phyloP scores from a whole-genome alignment of 2,797 vertebrate species.

The Pygocentrus nattereri region DNA sequence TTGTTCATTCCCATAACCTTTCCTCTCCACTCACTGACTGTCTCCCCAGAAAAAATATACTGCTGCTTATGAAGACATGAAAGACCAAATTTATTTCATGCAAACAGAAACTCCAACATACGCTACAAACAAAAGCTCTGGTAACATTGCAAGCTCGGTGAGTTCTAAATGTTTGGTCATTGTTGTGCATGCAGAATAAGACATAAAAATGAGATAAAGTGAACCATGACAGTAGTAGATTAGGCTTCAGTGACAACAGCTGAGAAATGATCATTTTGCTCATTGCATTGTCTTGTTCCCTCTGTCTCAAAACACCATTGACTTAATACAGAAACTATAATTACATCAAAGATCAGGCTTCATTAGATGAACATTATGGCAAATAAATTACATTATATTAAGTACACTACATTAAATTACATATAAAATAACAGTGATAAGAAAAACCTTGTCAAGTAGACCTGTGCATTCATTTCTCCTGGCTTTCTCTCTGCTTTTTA shows the following conservation, averaged over 20 bases:
- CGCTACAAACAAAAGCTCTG: conserved; percentile 85
- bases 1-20: conserved; percentile 16
- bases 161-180: conserved; percentile 46
- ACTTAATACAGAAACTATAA: conserved; percentile 5
- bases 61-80: conserved; percentile 84
- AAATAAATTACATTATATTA: too few species aligned
- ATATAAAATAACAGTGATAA: too few species aligned
- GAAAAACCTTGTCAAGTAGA: not conserved
- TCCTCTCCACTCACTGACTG: conserved; percentile 13
- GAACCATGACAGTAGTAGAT: not conserved
- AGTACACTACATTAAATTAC: too few species aligned
- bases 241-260: too few species aligned
- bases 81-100: conserved; percentile 99
- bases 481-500: conserved; percentile 58
- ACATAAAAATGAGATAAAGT: not conserved
- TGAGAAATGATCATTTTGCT: too few species aligned
- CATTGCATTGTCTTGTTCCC: not conserved
- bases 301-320: not conserved
- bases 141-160: conserved; percentile 87
- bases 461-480: not conserved
- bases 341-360: not conserved
- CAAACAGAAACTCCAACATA: conserved; percentile 97
- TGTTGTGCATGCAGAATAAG: not conserved
- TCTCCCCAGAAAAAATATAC: conserved; percentile 91
- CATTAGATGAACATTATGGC: not conserved